These are phyloP conservation scores for Decapterus maruadsi DNA, from an alignment of 2,797 vertebrate genomes.

Conservation along the genomic window DNA sequence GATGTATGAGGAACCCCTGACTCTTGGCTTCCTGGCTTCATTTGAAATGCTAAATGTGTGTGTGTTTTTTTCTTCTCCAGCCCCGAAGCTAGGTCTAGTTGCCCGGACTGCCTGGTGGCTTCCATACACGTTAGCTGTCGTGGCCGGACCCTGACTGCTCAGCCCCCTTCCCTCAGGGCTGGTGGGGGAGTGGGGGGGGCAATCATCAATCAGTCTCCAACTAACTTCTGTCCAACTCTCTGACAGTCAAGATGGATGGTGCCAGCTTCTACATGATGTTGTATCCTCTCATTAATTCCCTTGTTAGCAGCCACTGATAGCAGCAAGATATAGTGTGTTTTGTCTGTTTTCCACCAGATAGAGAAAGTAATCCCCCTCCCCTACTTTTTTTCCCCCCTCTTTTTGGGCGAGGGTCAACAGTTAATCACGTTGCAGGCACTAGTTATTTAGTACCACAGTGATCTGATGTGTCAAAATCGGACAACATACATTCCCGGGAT, in stretches of 20 bases:
- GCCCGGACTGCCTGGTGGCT: conserved; percentile 54
- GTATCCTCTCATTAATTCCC: conserved; percentile 74
- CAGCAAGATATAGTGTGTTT: conserved; percentile 48
- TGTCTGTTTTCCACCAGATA: conserved; percentile 47
- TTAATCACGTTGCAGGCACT: conserved; percentile 71
- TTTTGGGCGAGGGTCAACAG: conserved; percentile 61
- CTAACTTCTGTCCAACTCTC: conserved; percentile 84
- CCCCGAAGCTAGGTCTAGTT: conserved; percentile 36
- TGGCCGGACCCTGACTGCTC: conserved; percentile 59
- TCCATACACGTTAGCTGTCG: conserved; percentile 64
- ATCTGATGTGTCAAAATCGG: conserved; percentile 77
- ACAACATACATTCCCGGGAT: conserved; percentile 82
- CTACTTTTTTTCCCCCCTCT: conserved; percentile 11
- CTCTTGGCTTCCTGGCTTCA: conserved; percentile 67
- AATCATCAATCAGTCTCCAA: conserved; percentile 86
- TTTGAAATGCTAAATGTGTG: conserved; percentile 83
- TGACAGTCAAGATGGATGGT: conserved; percentile 84
- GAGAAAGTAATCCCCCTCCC: neutral
- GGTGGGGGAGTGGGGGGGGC: conserved; percentile 54
- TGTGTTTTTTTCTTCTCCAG: conserved; percentile 44
- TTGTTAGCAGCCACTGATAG: conserved; percentile 74
- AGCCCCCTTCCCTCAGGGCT: conserved; percentile 55
- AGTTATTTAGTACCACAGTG: conserved; percentile 74
- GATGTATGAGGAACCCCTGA: conserved; percentile 69
- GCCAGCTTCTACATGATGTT: conserved; percentile 70